These are phyloP conservation scores for Ligdia adustata DNA, from an alignment of 2,888 invertebrate genomes.

Conservation along the genomic window DNA sequence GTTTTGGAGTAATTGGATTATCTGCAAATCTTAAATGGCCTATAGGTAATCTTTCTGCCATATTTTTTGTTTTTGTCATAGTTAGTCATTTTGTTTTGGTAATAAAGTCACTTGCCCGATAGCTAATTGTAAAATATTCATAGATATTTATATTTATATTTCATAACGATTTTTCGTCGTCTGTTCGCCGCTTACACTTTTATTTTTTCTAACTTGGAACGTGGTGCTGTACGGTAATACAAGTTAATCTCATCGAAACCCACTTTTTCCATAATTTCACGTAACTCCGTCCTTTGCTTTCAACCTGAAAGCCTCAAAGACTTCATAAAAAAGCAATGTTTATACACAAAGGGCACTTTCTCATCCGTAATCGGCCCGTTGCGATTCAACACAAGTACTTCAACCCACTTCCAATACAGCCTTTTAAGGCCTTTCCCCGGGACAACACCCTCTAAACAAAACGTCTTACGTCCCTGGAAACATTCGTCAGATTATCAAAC, in stretches of 20 bases:
- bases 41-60: no score
- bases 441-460: conserved; percentile 37
- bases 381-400: conserved; percentile 43
- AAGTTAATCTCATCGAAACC: background rate
- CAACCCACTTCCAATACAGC: conserved; percentile 45
- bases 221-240: no score
- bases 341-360: conserved; percentile 44
- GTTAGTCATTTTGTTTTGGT: no score
- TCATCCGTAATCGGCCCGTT: conserved; percentile 51
- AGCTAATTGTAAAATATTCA: no score
- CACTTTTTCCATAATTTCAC: background rate
- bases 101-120: no score
- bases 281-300: background rate
- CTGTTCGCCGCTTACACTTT: no score
- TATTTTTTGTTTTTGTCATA: no score
- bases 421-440: conserved; percentile 34
- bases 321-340: conserved; percentile 32
- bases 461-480: conserved; percentile 30
- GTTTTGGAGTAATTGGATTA: no score
- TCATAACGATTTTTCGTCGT: no score
- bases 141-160: no score
- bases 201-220: no score
- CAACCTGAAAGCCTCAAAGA: conserved; percentile 27
- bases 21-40: no score
- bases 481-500: conserved; percentile 38